phyloP scores from a whole-genome alignment of 53 echinoderm and acorn worm genomes.

The Actinopyga echinites region DNA sequence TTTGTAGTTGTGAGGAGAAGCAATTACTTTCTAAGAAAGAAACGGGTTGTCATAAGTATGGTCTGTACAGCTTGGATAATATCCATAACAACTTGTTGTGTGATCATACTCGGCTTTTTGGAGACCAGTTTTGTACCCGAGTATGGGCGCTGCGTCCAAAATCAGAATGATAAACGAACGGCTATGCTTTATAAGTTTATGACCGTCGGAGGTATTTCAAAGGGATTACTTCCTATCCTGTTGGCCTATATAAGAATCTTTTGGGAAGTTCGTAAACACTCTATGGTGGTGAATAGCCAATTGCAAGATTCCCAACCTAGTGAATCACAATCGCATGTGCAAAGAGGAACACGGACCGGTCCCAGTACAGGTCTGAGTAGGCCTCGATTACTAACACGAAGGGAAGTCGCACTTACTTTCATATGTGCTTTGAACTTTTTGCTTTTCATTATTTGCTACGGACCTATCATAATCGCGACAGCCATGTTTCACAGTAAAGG shows the following conservation, averaged over 20 bases:
- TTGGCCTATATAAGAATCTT: constrained; percentile 27
- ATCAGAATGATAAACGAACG: background rate
- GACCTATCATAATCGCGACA: background rate
- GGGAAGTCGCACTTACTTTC: constrained; percentile 5
- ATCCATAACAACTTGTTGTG: background rate
- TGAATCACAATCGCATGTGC: too few relatives aligned
- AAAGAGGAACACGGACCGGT: background rate
- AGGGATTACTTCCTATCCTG: constrained; percentile 1
- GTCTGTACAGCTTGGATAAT: background rate
- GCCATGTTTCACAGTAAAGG: background rate
- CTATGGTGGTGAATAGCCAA: background rate
- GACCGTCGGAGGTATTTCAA: constrained; percentile 2
- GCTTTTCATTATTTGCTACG: constrained; percentile 11
- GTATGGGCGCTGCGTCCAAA: constrained; percentile 2
- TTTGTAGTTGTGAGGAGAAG: constrained; percentile 21
- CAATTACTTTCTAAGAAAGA: constrained; percentile 17
- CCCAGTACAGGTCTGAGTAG: background rate
- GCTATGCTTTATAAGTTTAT: constrained; percentile 16
- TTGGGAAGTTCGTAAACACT: constrained; percentile 18
- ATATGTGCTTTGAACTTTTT: constrained; percentile 15
- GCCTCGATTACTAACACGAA: background rate
- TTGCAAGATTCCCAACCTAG: too few relatives aligned
- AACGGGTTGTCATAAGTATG: constrained; percentile 7
- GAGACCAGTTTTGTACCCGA: background rate
- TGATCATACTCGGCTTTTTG: background rate